Evolutionary conservation across 2,888 invertebrate genomes (phyloP).

Genomic region (Hemicrepidius hirtus): DNA sequence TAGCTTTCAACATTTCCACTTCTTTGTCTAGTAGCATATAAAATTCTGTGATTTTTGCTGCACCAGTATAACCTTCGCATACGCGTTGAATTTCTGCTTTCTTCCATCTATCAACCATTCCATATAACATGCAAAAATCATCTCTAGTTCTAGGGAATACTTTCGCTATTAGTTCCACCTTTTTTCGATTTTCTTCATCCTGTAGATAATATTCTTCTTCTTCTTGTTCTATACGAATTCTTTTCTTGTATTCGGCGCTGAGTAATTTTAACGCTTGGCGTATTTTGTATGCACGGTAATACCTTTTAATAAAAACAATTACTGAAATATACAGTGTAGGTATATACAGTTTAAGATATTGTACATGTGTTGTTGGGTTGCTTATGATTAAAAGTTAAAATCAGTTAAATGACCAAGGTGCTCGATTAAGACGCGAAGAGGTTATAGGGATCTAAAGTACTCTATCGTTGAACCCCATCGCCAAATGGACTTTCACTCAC

Average conservation of each 20-base stretch:
- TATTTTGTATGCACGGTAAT: conserved; percentile 77
- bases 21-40: conserved; percentile 83
- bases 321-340: background rate
- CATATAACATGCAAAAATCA: conserved; percentile 85
- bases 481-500: too few species aligned
- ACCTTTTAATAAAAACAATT: conserved; percentile 63
- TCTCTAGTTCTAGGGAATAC: conserved; percentile 82
- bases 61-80: conserved; percentile 78
- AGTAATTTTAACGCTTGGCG: conserved; percentile 72
- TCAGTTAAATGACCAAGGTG: too few species aligned
- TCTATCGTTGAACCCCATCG: too few species aligned
- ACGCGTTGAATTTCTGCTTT: conserved; percentile 79
- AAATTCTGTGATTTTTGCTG: conserved; percentile 82
- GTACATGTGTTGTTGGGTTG: too few species aligned
- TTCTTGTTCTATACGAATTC: conserved; percentile 74
- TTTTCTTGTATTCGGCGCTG: conserved; percentile 73
- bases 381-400: too few species aligned
- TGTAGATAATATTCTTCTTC: conserved; percentile 71
- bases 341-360: too few species aligned
- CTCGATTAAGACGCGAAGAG: too few species aligned
- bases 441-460: too few species aligned
- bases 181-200: conserved; percentile 74
- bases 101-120: conserved; percentile 81
- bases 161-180: conserved; percentile 77
- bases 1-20: conserved; percentile 80